Conservation (phyloP, 2,113 vertebrate genomes). For the Cisticola juncidis region DNA sequence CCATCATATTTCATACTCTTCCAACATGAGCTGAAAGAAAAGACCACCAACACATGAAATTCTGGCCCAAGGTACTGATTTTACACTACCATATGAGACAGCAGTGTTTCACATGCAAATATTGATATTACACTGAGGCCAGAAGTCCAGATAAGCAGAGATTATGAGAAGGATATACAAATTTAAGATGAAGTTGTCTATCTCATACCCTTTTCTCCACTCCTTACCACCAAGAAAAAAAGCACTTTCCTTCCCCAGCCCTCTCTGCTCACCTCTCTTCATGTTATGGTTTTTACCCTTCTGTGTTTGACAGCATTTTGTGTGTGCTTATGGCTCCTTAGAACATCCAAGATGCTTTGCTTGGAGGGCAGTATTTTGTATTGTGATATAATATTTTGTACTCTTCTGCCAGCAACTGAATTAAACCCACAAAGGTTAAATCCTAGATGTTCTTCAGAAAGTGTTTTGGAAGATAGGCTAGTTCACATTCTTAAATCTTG, state of each 20-base stretch:
- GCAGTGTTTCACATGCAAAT: neutral
- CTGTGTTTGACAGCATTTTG: neutral
- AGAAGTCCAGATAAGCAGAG: neutral
- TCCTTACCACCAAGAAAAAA: neutral
- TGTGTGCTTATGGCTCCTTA: neutral
- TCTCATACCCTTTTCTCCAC: neutral
- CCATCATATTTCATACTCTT: neutral
- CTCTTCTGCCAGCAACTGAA: neutral
- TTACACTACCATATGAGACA: neutral
- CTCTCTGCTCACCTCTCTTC: neutral
- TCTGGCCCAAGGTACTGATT: neutral
- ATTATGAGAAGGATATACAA: neutral
- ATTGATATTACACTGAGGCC: neutral
- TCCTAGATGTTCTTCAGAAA: neutral
- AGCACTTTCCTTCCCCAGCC: neutral
- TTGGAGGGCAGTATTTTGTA: neutral
- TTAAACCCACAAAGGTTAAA: neutral
- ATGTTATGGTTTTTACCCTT: neutral
- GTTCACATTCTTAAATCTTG: neutral
- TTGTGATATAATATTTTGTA: neutral
- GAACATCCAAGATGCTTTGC: neutral
- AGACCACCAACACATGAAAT: neutral
- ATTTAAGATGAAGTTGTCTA: neutral
- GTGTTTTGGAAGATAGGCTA: neutral
- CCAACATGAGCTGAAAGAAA: neutral